Conservation (phyloP, 1,140 invertebrate species). For the Homalodisca vitripennis region DNA sequence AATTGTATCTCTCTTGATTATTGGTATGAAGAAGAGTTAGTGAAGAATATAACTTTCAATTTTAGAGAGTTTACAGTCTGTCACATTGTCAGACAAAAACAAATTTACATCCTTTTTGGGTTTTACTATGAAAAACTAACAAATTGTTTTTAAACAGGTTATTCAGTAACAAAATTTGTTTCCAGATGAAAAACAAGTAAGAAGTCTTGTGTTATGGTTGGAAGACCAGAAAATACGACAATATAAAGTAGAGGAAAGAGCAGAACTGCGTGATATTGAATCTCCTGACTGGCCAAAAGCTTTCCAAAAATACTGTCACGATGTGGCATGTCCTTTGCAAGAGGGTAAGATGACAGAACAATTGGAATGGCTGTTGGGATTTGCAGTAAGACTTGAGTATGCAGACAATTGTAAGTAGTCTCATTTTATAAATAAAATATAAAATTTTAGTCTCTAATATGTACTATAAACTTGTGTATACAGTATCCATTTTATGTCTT, state of each 20-base stretch:
- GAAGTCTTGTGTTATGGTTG: constrained; percentile 82
- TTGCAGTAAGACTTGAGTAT: constrained; percentile 80
- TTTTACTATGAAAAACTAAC: constrained; percentile 30
- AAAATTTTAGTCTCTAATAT: too few relatives aligned
- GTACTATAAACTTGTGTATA: too few relatives aligned
- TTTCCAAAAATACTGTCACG: constrained; percentile 74
- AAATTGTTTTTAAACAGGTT: constrained; percentile 34
- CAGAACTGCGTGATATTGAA: constrained; percentile 62
- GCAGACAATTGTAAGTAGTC: constrained; percentile 72
- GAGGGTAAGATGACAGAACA: constrained; percentile 56
- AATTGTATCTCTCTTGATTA: too few relatives aligned
- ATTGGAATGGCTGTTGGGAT: constrained; percentile 83
- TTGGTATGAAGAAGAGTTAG: too few relatives aligned
- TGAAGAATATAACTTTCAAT: constrained; percentile 31
- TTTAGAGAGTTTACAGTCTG: too few relatives aligned
- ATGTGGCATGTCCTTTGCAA: constrained; percentile 63
- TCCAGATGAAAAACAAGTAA: constrained; percentile 75
- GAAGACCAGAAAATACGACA: constrained; percentile 93
- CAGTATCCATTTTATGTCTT: too few relatives aligned
- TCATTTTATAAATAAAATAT: too few relatives aligned
- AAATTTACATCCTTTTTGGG: constrained; percentile 30
- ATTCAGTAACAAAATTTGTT: constrained; percentile 39
- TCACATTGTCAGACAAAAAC: constrained; percentile 33
- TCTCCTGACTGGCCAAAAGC: constrained; percentile 66
- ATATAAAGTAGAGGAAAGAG: constrained; percentile 81